Conservation (phyloP, 2,797 vertebrate genomes). For the Tragelaphus eurycerus region DNA sequence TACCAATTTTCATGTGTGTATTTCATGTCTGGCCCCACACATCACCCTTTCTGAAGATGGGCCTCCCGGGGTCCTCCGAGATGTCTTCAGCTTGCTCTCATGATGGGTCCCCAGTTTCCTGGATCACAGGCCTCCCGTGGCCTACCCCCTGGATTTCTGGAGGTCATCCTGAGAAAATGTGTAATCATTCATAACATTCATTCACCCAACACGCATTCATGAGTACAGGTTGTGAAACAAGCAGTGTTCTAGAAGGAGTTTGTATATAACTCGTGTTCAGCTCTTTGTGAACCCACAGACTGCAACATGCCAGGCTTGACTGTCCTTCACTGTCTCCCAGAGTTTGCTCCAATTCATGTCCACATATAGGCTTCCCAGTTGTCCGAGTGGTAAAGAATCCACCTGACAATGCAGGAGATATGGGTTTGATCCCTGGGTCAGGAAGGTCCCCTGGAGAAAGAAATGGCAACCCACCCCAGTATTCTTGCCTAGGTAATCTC, state of each 20-base stretch:
- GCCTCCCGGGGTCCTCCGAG: not conserved
- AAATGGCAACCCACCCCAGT: not conserved
- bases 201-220: not conserved
- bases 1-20: rapidly evolving
- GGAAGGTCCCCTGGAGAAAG: not conserved
- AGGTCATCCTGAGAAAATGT: not conserved
- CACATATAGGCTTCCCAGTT: not conserved
- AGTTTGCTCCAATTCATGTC: not conserved
- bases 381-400: not conserved
- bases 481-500: not conserved
- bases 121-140: not conserved
- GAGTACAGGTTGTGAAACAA: not conserved
- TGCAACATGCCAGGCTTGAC: not conserved
- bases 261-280: not conserved
- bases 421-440: not conserved
- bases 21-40: not conserved
- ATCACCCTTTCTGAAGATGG: rapidly evolving
- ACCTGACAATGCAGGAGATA: not conserved
- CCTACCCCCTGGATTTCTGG: not conserved
- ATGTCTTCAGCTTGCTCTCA: not conserved
- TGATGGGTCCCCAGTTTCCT: rapidly evolving
- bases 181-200: not conserved
- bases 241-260: not conserved
- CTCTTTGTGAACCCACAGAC: not conserved
- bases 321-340: not conserved